These are phyloP conservation scores for Pipistrellus kuhlii DNA, from an alignment of 2,797 vertebrate genomes.

Conservation along the genomic window DNA sequence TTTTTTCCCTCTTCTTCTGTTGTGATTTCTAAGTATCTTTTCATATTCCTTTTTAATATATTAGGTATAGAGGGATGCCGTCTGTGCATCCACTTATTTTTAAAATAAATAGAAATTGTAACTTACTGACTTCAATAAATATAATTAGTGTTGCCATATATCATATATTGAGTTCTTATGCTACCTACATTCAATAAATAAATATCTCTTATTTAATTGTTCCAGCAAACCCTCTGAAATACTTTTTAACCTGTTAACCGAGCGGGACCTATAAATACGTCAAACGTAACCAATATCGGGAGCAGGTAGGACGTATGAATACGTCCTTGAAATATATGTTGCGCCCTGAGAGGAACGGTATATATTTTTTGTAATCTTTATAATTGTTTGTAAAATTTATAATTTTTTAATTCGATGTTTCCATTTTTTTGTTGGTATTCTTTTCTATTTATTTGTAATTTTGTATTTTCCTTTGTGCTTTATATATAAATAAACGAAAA, in stretches of 20 bases:
- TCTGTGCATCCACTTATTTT: neutral
- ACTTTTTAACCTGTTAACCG: neutral
- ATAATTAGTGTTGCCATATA: neutral
- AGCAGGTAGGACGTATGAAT: no score
- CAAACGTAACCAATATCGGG: no score
- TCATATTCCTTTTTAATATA: neutral
- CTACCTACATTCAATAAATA: conserved; percentile 9
- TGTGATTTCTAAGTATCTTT: conserved; percentile 15
- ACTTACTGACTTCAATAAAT: conserved; percentile 10
- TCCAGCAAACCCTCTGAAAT: neutral
- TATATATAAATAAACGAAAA: no score
- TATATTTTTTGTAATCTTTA: no score
- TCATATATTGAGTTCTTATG: neutral
- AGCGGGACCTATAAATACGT: no score
- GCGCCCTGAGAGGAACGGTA: no score
- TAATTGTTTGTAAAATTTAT: no score
- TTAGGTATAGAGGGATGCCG: neutral
- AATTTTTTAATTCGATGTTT: no score
- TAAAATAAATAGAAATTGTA: neutral
- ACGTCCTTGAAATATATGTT: no score
- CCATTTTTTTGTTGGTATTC: no score
- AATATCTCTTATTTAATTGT: neutral
- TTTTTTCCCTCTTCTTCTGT: neutral
- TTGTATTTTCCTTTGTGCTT: no score
- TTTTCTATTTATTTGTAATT: no score